Conservation (phyloP, 2,888 invertebrate species). For the Tachystola acroxantha region DNA sequence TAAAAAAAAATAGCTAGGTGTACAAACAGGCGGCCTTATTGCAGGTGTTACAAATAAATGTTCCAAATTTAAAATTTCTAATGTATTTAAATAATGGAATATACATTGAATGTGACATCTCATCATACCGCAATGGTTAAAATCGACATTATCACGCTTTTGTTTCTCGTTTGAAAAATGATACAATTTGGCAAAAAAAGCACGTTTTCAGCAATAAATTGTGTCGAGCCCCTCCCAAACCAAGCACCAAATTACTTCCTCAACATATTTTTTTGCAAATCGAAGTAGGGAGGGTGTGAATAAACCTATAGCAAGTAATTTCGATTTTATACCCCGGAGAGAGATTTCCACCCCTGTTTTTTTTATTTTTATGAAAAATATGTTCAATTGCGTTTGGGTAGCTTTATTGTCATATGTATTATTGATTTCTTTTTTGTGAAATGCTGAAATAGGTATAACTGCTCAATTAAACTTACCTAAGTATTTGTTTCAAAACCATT, state of each 20-base stretch:
- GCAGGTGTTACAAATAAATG: too few species aligned
- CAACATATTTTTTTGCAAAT: constrained; percentile 30
- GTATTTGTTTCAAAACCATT: too few species aligned
- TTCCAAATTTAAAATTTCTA: too few species aligned
- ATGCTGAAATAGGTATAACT: too few species aligned
- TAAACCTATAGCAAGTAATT: constrained; percentile 36
- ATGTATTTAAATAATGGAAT: too few species aligned
- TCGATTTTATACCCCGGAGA: constrained; percentile 40
- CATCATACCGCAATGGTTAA: too few species aligned
- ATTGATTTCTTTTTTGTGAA: too few species aligned
- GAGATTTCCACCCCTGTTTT: constrained; percentile 33
- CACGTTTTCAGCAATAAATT: constrained; percentile 23
- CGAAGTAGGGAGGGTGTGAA: constrained; percentile 25
- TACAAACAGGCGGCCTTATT: too few species aligned
- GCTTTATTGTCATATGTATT: constrained; percentile 23
- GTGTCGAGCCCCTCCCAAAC: constrained; percentile 15
- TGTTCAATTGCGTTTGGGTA: constrained; percentile 28
- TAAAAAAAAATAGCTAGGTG: too few species aligned
- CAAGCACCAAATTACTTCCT: constrained; percentile 19
- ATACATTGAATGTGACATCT: too few species aligned
- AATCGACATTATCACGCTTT: neutral
- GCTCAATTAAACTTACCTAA: too few species aligned
- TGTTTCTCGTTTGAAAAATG: constrained; percentile 5
- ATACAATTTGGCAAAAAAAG: constrained; percentile 15
- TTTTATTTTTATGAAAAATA: constrained; percentile 37